These are phyloP conservation scores for Tupaia tana DNA, from an alignment of 2,113 vertebrate species.

Conservation along the genomic window DNA sequence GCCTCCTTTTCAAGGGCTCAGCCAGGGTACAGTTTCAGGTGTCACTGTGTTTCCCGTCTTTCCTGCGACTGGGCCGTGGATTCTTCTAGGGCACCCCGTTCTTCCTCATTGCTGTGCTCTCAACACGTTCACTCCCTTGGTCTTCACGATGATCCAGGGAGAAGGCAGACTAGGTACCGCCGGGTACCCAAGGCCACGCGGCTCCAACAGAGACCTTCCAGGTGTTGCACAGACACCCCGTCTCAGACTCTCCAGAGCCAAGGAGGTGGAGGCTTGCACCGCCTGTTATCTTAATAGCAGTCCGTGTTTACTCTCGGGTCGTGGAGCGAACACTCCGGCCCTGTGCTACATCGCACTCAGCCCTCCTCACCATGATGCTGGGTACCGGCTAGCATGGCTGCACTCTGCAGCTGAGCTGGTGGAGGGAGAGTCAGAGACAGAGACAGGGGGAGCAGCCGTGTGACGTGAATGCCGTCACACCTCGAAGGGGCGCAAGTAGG, in stretches of 20 bases:
- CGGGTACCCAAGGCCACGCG: not conserved
- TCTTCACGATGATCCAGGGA: not conserved
- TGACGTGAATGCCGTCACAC: not conserved
- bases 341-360: not conserved
- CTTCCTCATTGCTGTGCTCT: not conserved
- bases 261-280: not conserved
- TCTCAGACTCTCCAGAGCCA: not conserved
- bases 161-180: not conserved
- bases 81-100: not conserved
- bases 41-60: not conserved
- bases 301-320: too few species aligned
- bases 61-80: too few species aligned
- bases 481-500: too few species aligned
- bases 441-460: not conserved
- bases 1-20: not conserved
- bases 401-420: not conserved
- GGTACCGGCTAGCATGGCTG: too few species aligned
- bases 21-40: not conserved
- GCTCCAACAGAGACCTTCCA: not conserved
- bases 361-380: too few species aligned
- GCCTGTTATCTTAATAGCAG: not conserved
- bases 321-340: too few species aligned
- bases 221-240: not conserved
- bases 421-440: not conserved
- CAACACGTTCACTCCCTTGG: rapidly evolving